These are phyloP conservation scores for Ichneumoninae sp. DNA, from an alignment of 2,888 invertebrate genomes.

Conservation along the genomic window DNA sequence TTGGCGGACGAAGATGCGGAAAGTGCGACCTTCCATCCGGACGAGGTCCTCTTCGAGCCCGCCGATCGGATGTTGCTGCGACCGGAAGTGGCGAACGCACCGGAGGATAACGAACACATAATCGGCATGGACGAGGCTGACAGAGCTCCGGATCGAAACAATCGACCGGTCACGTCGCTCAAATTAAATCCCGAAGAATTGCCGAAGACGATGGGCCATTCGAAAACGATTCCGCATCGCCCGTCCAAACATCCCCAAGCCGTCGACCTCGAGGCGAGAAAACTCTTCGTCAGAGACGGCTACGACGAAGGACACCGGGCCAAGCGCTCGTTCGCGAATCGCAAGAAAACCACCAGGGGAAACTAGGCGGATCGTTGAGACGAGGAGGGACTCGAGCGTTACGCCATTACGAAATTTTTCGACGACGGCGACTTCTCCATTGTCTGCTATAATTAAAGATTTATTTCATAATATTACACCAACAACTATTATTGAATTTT, in stretches of 20 bases:
- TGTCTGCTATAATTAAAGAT: conserved; percentile 81
- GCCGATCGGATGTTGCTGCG: conserved; percentile 2
- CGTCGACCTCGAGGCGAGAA: conserved; percentile 50
- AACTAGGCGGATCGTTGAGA: not conserved
- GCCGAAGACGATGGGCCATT: conserved; percentile 19
- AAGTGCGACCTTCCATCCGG: conserved; percentile 53
- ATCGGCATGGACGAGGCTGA: conserved; percentile 33
- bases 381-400: not conserved
- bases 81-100: not conserved
- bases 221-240: conserved; percentile 33
- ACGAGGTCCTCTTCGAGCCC: conserved; percentile 34
- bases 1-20: conserved; percentile 13
- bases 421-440: conserved; percentile 6
- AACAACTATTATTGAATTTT: conserved; percentile 84
- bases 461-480: conserved; percentile 84
- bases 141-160: not conserved
- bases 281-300: conserved; percentile 46
- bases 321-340: not conserved
- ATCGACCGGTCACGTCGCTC: conserved; percentile 34
- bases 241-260: conserved; percentile 28
- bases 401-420: conserved; percentile 24
- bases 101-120: not conserved
- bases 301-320: not conserved
- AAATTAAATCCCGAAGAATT: conserved; percentile 21
- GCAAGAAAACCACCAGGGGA: not conserved